Conservation (phyloP, 1,140 invertebrate species). For the Aphelenchoides fujianensis region DNA sequence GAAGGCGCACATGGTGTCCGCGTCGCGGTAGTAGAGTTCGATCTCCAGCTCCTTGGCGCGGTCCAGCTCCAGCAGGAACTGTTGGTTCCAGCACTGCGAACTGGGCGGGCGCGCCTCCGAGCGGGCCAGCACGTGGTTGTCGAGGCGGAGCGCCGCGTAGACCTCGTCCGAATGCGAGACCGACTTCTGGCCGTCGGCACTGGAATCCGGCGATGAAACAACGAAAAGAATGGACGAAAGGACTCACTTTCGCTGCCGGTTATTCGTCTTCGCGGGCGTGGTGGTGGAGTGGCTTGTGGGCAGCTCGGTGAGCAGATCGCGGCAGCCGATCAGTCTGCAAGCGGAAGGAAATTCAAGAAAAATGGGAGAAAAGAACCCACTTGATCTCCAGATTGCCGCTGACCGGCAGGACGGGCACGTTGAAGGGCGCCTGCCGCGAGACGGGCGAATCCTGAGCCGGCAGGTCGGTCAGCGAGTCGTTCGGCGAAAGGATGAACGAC, state of each 20-base stretch:
- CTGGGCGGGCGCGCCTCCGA: slow-evolving; percentile 91
- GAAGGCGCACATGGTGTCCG: slow-evolving; percentile 84
- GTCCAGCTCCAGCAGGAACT: slow-evolving; percentile 93
- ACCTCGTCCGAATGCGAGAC: too few species aligned
- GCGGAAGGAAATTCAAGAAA: not conserved
- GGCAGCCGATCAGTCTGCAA: slow-evolving; percentile 37
- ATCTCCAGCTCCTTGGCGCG: slow-evolving; percentile 93
- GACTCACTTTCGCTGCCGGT: slow-evolving; percentile 34
- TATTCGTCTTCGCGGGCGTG: slow-evolving; percentile 22
- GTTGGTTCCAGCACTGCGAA: slow-evolving; percentile 98
- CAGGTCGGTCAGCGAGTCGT: not conserved
- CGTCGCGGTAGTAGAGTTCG: slow-evolving; percentile 95
- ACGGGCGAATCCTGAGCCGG: not conserved
- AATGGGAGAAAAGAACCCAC: slow-evolving; percentile 25
- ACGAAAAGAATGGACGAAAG: slow-evolving; percentile 17
- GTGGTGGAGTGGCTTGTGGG: not conserved
- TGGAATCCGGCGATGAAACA: slow-evolving; percentile 20
- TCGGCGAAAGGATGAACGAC: not conserved
- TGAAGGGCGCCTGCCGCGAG: not conserved
- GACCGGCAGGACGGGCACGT: slow-evolving; percentile 46
- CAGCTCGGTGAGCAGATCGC: slow-evolving; percentile 31
- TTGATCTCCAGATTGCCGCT: slow-evolving; percentile 55
- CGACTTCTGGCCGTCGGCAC: not conserved
- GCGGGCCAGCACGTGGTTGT: slow-evolving; percentile 91
- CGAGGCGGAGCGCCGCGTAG: slow-evolving; percentile 93